Evolutionary conservation across 2,888 invertebrate species (phyloP).

Genomic region (Nemurella pictetii): DNA sequence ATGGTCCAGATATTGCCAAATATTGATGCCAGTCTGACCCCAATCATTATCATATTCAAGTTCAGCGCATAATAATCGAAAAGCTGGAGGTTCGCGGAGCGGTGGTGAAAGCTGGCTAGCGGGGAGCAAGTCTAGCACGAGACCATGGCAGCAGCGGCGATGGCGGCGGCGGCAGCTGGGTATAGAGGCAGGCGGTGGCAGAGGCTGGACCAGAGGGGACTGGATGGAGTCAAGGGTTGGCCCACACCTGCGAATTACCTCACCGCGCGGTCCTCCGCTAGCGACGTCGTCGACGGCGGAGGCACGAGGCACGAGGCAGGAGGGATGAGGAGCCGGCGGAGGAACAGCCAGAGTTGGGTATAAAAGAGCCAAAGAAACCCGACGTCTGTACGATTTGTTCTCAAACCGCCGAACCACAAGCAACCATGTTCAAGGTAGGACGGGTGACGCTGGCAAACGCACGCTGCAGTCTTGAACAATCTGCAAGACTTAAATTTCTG

Average conservation of each 20-base stretch:
- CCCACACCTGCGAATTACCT: slow-evolving; percentile 24
- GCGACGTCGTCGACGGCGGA: neutral
- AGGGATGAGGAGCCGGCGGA: too few species aligned
- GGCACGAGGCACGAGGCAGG: too few species aligned
- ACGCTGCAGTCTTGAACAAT: too few species aligned
- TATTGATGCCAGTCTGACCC: slow-evolving; percentile 10
- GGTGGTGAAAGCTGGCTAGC: slow-evolving; percentile 22
- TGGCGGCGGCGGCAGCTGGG: too few species aligned
- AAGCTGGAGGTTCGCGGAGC: slow-evolving; percentile 13
- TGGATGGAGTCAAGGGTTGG: slow-evolving; percentile 23
- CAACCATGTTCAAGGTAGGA: slow-evolving; percentile 29
- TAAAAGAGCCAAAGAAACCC: slow-evolving; percentile 1
- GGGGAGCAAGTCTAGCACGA: too few species aligned
- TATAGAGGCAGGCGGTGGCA: too few species aligned
- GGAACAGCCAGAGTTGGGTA: too few species aligned
- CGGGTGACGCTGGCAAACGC: neutral
- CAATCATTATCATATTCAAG: slow-evolving; percentile 11
- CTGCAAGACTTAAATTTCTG: too few species aligned
- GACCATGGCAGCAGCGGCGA: too few species aligned
- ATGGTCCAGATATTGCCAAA: slow-evolving; percentile 3
- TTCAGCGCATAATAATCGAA: neutral
- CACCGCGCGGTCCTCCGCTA: too few species aligned
- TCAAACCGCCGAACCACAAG: neutral
- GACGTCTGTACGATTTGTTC: slow-evolving; percentile 26
- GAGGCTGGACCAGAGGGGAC: neutral